phyloP scores from a whole-genome alignment of 92 coral and sea anemone species.

The Montipora capitata region DNA sequence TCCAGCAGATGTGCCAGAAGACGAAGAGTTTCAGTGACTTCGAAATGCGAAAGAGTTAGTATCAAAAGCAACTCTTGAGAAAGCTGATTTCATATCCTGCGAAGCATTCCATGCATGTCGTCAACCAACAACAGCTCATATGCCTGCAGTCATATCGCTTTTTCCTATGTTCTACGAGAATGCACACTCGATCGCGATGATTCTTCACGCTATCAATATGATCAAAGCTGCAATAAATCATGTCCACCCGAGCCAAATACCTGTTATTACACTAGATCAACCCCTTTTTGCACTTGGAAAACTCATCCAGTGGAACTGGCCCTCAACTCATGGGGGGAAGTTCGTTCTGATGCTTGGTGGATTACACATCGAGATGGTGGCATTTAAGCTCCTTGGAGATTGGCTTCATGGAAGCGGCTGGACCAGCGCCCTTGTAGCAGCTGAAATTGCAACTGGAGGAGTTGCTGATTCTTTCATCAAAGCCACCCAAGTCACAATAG shows the following conservation, averaged over 20 bases:
- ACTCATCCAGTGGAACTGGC: constrained; percentile 67
- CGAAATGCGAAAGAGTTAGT: constrained; percentile 44
- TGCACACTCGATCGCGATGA: constrained; percentile 59
- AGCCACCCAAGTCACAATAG: constrained; percentile 49
- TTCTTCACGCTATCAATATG: constrained; percentile 57
- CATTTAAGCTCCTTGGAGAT: constrained; percentile 55
- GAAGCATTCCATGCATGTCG: constrained; percentile 57
- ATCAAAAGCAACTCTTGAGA: constrained; percentile 48
- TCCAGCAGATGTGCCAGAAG: constrained; percentile 1
- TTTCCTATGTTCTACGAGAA: constrained; percentile 46
- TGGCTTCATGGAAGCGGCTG: constrained; percentile 69
- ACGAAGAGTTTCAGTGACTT: constrained; percentile 60
- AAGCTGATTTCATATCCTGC: constrained; percentile 68
- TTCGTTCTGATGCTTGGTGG: constrained; percentile 64
- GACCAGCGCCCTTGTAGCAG: constrained; percentile 50
- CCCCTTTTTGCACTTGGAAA: constrained; percentile 64
- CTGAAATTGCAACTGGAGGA: constrained; percentile 63
- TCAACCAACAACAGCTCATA: constrained; percentile 16
- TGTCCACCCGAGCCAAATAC: constrained; percentile 59
- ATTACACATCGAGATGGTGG: constrained; percentile 66
- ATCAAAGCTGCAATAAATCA: constrained; percentile 49
- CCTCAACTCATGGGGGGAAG: constrained; percentile 36
- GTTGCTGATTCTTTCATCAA: constrained; percentile 68
- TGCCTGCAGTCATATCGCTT: constrained; percentile 25
- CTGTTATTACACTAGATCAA: constrained; percentile 61